These are phyloP conservation scores for Brevimyrus niger DNA, from an alignment of 2,113 vertebrate species.

Conservation along the genomic window DNA sequence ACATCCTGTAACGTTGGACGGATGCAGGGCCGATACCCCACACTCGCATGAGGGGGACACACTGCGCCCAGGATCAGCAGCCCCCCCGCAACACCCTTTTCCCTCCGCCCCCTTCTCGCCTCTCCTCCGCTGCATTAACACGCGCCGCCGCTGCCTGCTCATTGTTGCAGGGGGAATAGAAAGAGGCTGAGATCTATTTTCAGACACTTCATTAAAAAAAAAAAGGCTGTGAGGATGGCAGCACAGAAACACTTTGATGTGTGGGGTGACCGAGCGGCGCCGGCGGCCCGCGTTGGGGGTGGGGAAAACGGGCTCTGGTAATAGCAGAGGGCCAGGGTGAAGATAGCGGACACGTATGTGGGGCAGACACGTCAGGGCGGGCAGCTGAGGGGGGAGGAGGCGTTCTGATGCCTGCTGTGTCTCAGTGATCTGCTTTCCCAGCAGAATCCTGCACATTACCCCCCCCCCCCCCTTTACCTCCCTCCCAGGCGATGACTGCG, in stretches of 20 bases:
- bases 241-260: conserved; percentile 36
- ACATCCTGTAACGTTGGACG: background rate
- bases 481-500: background rate
- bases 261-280: conserved; percentile 15
- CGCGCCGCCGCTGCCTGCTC: conserved; percentile 12
- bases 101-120: conserved; percentile 18
- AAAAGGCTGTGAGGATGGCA: conserved; percentile 34
- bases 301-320: background rate
- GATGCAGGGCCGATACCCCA: background rate
- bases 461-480: background rate
- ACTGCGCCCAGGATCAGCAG: conserved; percentile 31
- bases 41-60: background rate
- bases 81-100: conserved; percentile 18
- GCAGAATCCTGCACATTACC: background rate
- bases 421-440: background rate
- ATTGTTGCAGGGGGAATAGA: conserved; percentile 17
- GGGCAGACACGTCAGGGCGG: background rate
- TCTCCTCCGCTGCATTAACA: conserved; percentile 21
- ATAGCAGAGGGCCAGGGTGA: background rate
- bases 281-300: background rate
- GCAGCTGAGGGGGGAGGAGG: background rate
- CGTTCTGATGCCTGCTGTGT: background rate
- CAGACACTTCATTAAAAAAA: conserved; percentile 30
- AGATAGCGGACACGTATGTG: background rate
- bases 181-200: conserved; percentile 41